A percentile compares a stretch with the other conserved stretches of the same genome.
Evolutionary conservation across 2,888 invertebrate species (phyloP).

Genomic region (Minunthozetes semirufus): DNA sequence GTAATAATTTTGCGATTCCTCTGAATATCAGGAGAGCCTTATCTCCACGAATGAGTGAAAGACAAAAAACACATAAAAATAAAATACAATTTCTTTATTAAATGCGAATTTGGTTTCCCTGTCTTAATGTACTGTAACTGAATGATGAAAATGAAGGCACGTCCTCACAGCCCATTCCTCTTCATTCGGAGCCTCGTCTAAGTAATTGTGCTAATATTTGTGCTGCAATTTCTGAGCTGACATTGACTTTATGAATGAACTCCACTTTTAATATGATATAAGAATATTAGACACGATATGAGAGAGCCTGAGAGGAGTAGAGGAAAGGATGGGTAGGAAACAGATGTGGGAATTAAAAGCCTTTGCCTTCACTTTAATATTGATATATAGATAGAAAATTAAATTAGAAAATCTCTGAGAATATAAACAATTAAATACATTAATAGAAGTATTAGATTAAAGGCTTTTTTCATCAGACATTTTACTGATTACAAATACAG

Average conservation of each 20-base stretch:
- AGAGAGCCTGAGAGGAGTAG: not conserved
- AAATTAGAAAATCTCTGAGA: conserved; percentile 24
- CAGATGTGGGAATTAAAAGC: conserved; percentile 12
- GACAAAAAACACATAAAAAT: not conserved
- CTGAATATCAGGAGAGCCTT: not conserved
- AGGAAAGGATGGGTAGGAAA: not conserved
- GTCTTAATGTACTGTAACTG: too few relatives aligned
- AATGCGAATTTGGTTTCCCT: not conserved
- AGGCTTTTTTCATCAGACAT: not conserved
- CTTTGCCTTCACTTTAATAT: not conserved
- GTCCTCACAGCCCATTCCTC: not conserved
- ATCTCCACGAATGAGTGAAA: not conserved
- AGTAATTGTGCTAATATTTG: conserved; percentile 20
- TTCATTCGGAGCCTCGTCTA: not conserved
- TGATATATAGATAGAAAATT: not conserved
- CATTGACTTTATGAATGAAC: conserved; percentile 17
- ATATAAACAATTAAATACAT: not conserved
- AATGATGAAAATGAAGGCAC: not conserved
- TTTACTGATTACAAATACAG: not conserved
- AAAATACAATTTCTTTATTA: conserved; percentile 14
- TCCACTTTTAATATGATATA: not conserved
- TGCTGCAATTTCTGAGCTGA: conserved; percentile 10
- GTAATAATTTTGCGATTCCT: not conserved
- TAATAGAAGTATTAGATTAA: not conserved
- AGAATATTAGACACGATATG: not conserved